Evolutionary conservation across 2,113 vertebrate species (phyloP).

Genomic region (Megaleporinus macrocephalus): DNA sequence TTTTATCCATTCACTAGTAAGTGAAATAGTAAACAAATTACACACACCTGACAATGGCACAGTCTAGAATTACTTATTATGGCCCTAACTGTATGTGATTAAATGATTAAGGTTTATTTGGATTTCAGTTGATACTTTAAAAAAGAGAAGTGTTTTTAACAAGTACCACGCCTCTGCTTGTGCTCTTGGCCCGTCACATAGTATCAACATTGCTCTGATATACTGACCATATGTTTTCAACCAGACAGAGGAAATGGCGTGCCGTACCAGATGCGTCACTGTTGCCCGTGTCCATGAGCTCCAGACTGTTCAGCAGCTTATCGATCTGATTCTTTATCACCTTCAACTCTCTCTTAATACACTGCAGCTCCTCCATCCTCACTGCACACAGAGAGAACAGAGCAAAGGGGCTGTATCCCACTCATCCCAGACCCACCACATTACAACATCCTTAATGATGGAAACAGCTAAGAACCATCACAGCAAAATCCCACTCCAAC

Average conservation of each 20-base stretch:
- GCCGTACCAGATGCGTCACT: conserved; percentile 63
- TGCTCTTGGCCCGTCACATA: too few relatives aligned
- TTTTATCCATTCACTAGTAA: too few relatives aligned
- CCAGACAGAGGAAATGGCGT: neutral
- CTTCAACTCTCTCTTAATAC: conserved; percentile 80
- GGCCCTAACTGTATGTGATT: too few relatives aligned
- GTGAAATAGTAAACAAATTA: too few relatives aligned
- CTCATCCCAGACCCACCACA: neutral
- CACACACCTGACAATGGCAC: too few relatives aligned
- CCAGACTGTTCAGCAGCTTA: conserved; percentile 79
- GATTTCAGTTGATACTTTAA: too few relatives aligned
- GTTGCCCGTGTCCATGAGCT: conserved; percentile 77
- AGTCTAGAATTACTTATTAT: too few relatives aligned
- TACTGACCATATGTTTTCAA: neutral
- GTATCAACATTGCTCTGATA: too few relatives aligned
- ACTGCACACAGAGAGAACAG: conserved; percentile 62
- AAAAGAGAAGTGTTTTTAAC: too few relatives aligned
- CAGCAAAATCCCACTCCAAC: conserved; percentile 27
- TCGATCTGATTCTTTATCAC: conserved; percentile 86
- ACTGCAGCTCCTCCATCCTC: conserved; percentile 74
- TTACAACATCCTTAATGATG: conserved; percentile 12
- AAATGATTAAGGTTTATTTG: too few relatives aligned
- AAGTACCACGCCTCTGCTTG: too few relatives aligned
- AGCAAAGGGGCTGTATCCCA: neutral
- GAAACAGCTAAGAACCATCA: conserved; percentile 14